Evolutionary conservation across 2,797 vertebrate genomes (phyloP).

Genomic region (Fistularia tabacaria): DNA sequence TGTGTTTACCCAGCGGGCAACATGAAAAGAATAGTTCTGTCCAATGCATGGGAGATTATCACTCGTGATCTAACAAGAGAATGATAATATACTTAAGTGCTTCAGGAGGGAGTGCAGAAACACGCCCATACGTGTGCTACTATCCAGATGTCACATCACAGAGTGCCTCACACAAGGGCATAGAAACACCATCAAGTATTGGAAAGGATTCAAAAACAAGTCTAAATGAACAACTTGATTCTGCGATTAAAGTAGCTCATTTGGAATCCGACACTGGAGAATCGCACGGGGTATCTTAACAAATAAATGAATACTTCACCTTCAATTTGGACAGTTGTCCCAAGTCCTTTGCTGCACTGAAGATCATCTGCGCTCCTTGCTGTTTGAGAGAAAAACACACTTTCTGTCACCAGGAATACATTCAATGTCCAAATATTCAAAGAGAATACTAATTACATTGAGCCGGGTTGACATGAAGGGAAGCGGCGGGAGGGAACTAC

Average conservation of each 20-base stretch:
- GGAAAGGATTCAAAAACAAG: neutral
- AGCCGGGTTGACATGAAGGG: slow-evolving; percentile 29
- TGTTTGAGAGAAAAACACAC: slow-evolving; percentile 42
- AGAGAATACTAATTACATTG: too few relatives aligned
- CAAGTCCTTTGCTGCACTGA: slow-evolving; percentile 96
- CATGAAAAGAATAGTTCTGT: slow-evolving; percentile 1
- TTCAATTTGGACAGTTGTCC: slow-evolving; percentile 97
- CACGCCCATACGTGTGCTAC: slow-evolving; percentile 22
- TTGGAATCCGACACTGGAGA: too few relatives aligned
- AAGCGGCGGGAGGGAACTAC: neutral
- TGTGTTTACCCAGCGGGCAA: neutral
- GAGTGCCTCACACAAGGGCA: slow-evolving; percentile 23
- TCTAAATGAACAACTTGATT: slow-evolving; percentile 7
- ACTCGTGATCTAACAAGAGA: slow-evolving; percentile 25
- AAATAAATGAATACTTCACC: slow-evolving; percentile 70
- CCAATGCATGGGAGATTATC: slow-evolving; percentile 7
- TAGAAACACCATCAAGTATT: neutral
- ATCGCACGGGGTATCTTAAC: too few relatives aligned
- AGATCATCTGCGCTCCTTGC: slow-evolving; percentile 97
- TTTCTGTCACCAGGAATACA: neutral
- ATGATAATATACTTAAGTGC: slow-evolving; percentile 18
- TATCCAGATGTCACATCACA: slow-evolving; percentile 18
- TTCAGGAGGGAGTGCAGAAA: slow-evolving; percentile 16
- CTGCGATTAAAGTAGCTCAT: too few relatives aligned
- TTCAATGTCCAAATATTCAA: neutral